These are phyloP conservation scores for Chloebia gouldiae DNA, from an alignment of 2,113 vertebrate genomes.

Conservation along the genomic window DNA sequence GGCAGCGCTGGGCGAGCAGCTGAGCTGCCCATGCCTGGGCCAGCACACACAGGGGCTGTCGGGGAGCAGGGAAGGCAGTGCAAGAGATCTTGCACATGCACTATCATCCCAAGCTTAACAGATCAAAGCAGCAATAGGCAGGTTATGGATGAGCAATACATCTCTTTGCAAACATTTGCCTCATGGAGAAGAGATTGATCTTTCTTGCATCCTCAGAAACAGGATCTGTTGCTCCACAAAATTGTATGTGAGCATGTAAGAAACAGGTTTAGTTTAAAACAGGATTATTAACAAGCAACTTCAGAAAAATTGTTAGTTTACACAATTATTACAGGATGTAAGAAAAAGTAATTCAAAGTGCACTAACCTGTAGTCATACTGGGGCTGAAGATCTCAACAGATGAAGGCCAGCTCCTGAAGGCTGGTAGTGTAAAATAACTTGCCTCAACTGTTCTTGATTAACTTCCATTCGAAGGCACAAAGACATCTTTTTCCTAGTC, in stretches of 20 bases:
- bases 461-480: neutral
- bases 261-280: neutral
- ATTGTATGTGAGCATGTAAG: neutral
- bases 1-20: accelerated
- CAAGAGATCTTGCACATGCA: neutral
- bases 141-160: neutral
- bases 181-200: neutral
- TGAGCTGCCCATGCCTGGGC: accelerated
- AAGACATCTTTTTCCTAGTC: neutral
- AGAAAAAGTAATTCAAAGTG: neutral
- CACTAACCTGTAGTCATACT: neutral
- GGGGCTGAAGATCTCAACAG: neutral
- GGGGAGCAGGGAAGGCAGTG: neutral
- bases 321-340: neutral
- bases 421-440: neutral
- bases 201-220: neutral
- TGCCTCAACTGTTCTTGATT: neutral
- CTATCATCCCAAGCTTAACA: neutral
- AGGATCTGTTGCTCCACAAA: neutral
- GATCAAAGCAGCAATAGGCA: neutral
- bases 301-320: neutral
- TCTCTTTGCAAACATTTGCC: neutral
- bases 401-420: neutral
- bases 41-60: neutral
- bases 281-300: neutral